These are phyloP conservation scores for Macropodus opercularis DNA, from an alignment of 2,797 vertebrate species.

Conservation along the genomic window DNA sequence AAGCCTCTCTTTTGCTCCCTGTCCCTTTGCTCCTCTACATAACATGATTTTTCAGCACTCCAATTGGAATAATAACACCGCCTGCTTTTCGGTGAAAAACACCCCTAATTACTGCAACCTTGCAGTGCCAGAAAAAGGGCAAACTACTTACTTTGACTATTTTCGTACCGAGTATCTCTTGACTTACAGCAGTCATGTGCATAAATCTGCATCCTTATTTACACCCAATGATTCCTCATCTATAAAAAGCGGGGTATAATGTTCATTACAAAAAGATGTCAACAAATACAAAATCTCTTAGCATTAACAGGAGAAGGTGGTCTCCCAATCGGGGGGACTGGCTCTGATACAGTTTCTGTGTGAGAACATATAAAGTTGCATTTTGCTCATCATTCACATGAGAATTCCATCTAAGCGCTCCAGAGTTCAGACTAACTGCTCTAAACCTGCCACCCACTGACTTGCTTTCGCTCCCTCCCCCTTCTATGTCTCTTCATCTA, in stretches of 20 bases:
- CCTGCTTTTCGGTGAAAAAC: slow-evolving; percentile 64
- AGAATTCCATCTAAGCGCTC: slow-evolving; percentile 33
- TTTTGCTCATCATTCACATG: slow-evolving; percentile 32
- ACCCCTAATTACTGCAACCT: slow-evolving; percentile 68
- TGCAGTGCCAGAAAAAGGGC: slow-evolving; percentile 59
- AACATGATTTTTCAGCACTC: slow-evolving; percentile 64
- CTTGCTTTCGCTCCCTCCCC: slow-evolving; percentile 34
- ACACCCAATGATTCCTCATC: slow-evolving; percentile 10
- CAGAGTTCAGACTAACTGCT: slow-evolving; percentile 33
- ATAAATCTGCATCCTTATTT: slow-evolving; percentile 41
- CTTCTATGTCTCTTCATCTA: slow-evolving; percentile 40
- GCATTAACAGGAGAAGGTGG: no score
- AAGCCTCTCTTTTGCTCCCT: slow-evolving; percentile 43
- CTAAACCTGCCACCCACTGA: slow-evolving; percentile 50
- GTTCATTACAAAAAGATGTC: background rate
- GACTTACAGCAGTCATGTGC: slow-evolving; percentile 41
- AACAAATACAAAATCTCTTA: background rate
- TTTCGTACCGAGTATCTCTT: slow-evolving; percentile 47
- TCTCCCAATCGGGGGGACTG: no score
- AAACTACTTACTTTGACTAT: slow-evolving; percentile 56
- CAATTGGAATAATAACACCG: slow-evolving; percentile 61
- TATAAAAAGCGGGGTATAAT: slow-evolving; percentile 1
- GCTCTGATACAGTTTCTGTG: background rate
- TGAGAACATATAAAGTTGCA: slow-evolving; percentile 11
- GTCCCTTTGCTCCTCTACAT: slow-evolving; percentile 46